A percentile compares a stretch with the other conserved stretches of the same genome.
Evolutionary conservation across 2,113 vertebrate species (phyloP).

Genomic region (Sisor rabdophorus): DNA sequence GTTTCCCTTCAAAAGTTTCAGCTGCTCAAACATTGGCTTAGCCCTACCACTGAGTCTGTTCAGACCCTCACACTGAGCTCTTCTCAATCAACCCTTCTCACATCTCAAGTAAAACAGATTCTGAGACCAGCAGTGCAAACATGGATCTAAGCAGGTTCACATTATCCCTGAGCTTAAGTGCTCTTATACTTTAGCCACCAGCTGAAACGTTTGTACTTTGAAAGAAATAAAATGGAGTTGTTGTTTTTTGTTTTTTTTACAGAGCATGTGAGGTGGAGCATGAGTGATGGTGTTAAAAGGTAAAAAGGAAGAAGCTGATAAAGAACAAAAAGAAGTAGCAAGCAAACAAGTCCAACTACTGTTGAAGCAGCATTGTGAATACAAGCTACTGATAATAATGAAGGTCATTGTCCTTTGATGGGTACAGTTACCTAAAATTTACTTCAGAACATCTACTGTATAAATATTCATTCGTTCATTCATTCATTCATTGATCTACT

Average conservation of each 20-base stretch:
- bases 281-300: slow-evolving; percentile 3
- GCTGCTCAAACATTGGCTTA: slow-evolving; percentile 21
- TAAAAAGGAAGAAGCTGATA: neutral
- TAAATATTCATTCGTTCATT: no score
- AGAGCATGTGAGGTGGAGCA: neutral
- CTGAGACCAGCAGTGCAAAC: slow-evolving; percentile 38
- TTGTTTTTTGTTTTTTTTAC: neutral
- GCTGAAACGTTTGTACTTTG: slow-evolving; percentile 32
- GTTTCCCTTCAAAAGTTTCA: slow-evolving; percentile 18
- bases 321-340: no score
- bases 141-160: slow-evolving; percentile 26
- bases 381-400: no score
- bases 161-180: slow-evolving; percentile 38
- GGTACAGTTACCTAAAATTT: no score
- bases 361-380: no score
- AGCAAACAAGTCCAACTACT: neutral
- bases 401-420: no score
- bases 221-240: neutral
- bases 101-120: slow-evolving; percentile 17
- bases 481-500: no score
- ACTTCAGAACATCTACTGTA: no score
- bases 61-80: slow-evolving; percentile 18
- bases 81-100: slow-evolving; percentile 12
- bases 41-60: neutral
- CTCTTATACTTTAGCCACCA: slow-evolving; percentile 23